Evolutionary conservation across 2,113 vertebrate species (phyloP), one percentile per base, ranked within the genome.

Genomic region (Ursus arctos): DNA sequence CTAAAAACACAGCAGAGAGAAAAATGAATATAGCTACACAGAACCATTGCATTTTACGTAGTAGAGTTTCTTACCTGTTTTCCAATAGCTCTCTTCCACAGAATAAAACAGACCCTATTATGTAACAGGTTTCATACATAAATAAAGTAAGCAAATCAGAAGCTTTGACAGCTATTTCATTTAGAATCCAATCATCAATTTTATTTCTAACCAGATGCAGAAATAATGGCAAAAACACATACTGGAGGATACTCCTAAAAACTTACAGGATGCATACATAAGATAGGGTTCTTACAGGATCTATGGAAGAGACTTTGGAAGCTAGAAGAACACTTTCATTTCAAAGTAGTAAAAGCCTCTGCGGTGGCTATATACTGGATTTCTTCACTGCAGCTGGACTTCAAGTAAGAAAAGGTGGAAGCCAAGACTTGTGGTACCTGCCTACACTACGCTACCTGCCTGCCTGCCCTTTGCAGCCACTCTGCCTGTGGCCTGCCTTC

Each of bases 381-480:
- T 88, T 94, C 97, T 98, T 95, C 97, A 97, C 59, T 98, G 98
- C 69, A 97, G 98, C 95, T 98, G 97, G 93, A 51, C 88, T 61
- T 89, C 69, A 36, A 98, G 77, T 5, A 74, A 98, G 97, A 96
- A 98, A 96, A 98, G 10, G 97, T 97, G 81, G 98, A 96, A 97
- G 97, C 97, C 94, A 91, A 97, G 91, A 94, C 55, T 95, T 94
- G 92, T 95, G 98, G 98, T 97, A 98, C 99, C 99, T 99, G 99
- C 99, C 99, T 99, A 99, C 26, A 28, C 74, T 49, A 77, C 1
- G 7, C 43, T 31, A 77, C 74, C 74, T 76, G 99, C 99, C 99
- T 99, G 99, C 99, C 99, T 99, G 98, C 98, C 96, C 98, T 99
- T 91, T 96, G 98, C 86, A 97, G 98, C 97, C 98, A 98, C 98